These are phyloP conservation scores for Sebastes taczanowskii DNA, from an alignment of 2,797 vertebrate genomes.

Conservation along the genomic window DNA sequence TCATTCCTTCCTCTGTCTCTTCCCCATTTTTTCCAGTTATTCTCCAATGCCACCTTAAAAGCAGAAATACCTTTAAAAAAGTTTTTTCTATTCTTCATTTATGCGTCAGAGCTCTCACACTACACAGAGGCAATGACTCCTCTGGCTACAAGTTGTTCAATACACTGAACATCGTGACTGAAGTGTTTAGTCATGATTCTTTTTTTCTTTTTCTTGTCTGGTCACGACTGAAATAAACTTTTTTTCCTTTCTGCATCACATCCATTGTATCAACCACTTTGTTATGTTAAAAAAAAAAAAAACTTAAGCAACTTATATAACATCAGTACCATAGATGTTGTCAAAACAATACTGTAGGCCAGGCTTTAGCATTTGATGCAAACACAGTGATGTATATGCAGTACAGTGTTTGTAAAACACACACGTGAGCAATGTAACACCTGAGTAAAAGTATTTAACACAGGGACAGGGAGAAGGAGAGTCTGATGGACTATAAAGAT, in stretches of 20 bases:
- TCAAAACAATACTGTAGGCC: neutral
- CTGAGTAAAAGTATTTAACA: neutral
- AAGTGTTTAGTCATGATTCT: slow-evolving; percentile 31
- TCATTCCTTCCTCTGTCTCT: slow-evolving; percentile 29
- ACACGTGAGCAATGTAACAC: neutral
- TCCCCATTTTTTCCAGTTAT: slow-evolving; percentile 11
- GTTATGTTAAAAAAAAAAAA: neutral
- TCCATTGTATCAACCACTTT: neutral
- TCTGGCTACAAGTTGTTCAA: slow-evolving; percentile 3
- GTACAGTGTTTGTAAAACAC: neutral
- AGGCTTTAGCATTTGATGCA: neutral
- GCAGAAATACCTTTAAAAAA: slow-evolving; percentile 45
- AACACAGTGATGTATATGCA: neutral
- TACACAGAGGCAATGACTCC: slow-evolving; percentile 3
- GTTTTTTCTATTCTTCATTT: slow-evolving; percentile 13
- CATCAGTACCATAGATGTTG: neutral
- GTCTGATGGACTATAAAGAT: neutral
- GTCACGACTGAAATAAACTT: slow-evolving; percentile 25
- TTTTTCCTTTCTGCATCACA: neutral
- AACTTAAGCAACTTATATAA: neutral
- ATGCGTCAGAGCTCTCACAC: slow-evolving; percentile 34
- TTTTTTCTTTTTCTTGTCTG: slow-evolving; percentile 16
- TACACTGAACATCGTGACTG: slow-evolving; percentile 18
- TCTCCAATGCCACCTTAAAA: slow-evolving; percentile 31
- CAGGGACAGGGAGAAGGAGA: neutral